Evolutionary conservation across 2,888 invertebrate genomes (phyloP), one percentile per base, ranked within the genome.

Genomic region (Carpatolechia fugitivella): DNA sequence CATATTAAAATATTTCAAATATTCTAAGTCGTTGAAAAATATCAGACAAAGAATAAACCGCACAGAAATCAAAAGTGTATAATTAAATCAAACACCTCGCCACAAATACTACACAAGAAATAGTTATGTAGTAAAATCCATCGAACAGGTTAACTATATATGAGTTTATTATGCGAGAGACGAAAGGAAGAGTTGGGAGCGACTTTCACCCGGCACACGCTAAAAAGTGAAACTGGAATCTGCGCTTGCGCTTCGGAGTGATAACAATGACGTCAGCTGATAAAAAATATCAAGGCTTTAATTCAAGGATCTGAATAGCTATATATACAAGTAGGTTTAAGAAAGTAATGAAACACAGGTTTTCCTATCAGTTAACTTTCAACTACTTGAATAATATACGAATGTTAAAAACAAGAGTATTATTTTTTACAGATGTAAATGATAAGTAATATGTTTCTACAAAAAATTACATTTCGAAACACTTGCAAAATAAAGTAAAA

Each of bases 201-300:
- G 66, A 86, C 89, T 89, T 89, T 89, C 89, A 83, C 89, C 80
- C 59, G 71, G 66, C 69, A 78, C 72, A 81, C 75, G 83, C 85
- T 88, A 87, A 88, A 85, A 89, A 88, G 89, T 87, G 88, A 89
- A 89, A 89, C 83, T 82, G 83, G 74, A 80, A 80, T 76, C 76
- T 65, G 68, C 71, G 74, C 72, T 69, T 69, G 70, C 68, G 61
- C 69, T 64, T 59, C 66, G 74, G 72, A 74, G 76, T 71, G 75
- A 78, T 80, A 75, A 81, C 72, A 63, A 72, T 70, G 70, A 70
- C 62, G 60, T 60, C 50, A 53, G 41, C 48, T 54, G 59, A 60
- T 60, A 60, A 47, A 47, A 47, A 46, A 30, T 30, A 30, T 46
- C 30, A 14, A 8, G 13, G 14, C 14, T 14, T 14, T 24, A 24